Conservation (phyloP, 2,888 invertebrate genomes). For the Phyto melanocephala region DNA sequence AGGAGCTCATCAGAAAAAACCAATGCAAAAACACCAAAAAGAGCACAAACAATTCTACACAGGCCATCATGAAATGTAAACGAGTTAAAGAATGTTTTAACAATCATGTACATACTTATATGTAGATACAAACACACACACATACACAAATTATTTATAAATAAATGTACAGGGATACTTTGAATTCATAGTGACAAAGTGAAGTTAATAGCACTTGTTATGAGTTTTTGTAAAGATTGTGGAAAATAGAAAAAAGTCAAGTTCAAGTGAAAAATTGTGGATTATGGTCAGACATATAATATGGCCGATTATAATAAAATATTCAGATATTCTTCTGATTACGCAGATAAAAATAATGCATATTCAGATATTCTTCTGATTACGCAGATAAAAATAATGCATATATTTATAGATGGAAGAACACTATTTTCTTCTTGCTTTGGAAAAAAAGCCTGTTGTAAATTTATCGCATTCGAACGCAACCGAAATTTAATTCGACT, state of each 20-base stretch:
- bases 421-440: no score
- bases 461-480: no score
- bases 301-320: no score
- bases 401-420: no score
- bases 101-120: conserved; percentile 43
- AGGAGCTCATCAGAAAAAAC: conserved; percentile 56
- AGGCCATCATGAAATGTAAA: conserved; percentile 60
- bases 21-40: conserved; percentile 11
- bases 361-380: no score
- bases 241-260: not conserved
- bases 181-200: not conserved
- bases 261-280: not conserved
- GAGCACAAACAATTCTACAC: conserved; percentile 27
- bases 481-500: no score
- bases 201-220: not conserved
- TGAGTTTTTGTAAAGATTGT: not conserved
- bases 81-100: conserved; percentile 55
- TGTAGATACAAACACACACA: not conserved
- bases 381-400: no score
- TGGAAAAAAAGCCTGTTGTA: no score
- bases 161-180: not conserved
- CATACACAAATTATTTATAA: not conserved
- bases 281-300: not conserved
- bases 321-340: no score
- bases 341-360: no score